These are phyloP conservation scores for Dolichotis patagonum DNA, from an alignment of 2,113 vertebrate species.

Conservation along the genomic window DNA sequence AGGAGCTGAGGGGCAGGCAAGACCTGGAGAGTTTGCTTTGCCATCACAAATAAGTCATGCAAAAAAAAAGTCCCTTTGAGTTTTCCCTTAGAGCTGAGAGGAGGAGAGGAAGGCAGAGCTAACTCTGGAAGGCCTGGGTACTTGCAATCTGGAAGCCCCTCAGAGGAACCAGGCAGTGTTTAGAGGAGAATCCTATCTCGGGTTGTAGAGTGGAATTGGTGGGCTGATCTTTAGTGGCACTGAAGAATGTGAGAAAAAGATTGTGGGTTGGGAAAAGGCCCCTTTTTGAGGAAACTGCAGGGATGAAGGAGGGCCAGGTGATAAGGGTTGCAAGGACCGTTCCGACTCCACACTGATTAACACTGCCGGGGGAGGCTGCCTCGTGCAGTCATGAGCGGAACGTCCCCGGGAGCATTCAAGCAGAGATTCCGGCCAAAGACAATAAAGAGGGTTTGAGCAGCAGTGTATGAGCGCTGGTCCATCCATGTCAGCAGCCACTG, in stretches of 20 bases:
- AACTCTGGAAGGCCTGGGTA: background rate
- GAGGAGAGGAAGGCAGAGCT: background rate
- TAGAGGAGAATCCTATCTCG: background rate
- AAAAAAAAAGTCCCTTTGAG: background rate
- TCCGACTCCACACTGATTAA: background rate
- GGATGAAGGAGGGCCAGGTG: background rate
- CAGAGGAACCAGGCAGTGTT: background rate
- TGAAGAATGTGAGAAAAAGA: background rate
- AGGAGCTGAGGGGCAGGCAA: slow-evolving; percentile 36
- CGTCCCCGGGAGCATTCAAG: background rate
- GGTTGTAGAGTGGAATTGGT: background rate
- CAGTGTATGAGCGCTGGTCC: background rate
- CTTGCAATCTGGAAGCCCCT: background rate
- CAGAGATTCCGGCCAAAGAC: background rate
- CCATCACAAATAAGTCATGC: slow-evolving; percentile 65
- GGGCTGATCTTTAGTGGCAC: background rate
- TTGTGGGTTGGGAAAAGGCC: background rate
- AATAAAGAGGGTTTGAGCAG: background rate
- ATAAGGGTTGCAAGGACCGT: background rate
- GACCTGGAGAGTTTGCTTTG: slow-evolving; percentile 49
- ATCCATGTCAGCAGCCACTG: accelerated
- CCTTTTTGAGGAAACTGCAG: background rate
- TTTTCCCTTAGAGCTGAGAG: background rate
- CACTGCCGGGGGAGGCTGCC: background rate
- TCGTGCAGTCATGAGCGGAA: background rate